Evolutionary conservation across 53 echinoderm and acorn worm genomes (phyloP).

Genomic region (Mesocentrotus franciscanus): DNA sequence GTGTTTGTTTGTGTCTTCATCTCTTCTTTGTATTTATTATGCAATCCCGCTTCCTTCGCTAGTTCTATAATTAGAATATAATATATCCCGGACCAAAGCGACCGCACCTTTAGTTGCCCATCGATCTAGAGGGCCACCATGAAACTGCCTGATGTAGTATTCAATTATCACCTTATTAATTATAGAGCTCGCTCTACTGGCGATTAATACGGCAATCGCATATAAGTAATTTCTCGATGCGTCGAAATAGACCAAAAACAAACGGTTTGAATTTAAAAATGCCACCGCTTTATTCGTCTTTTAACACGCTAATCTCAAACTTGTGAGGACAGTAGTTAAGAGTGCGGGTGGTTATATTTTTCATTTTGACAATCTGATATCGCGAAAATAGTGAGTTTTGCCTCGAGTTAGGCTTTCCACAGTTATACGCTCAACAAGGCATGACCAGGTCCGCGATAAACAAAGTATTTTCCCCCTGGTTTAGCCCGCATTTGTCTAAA

Average conservation of each 20-base stretch:
- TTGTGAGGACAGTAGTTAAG: not conserved
- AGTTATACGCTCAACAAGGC: not conserved
- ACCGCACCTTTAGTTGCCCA: not conserved
- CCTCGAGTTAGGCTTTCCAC: not conserved
- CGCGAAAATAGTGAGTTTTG: not conserved
- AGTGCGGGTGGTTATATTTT: not conserved
- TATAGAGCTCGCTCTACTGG: not conserved
- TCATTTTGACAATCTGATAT: not conserved
- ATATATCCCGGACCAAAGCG: not conserved
- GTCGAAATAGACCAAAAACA: not conserved
- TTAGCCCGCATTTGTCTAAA: not conserved
- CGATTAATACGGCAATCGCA: constrained; percentile 8
- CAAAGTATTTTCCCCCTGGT: not conserved
- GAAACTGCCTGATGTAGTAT: not conserved
- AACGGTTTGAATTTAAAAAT: not conserved
- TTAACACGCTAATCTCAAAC: constrained; percentile 12
- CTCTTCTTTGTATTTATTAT: not conserved
- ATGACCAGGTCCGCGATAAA: not conserved
- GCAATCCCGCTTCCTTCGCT: not conserved
- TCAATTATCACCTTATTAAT: constrained; percentile 22
- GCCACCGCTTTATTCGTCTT: not conserved
- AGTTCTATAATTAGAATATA: not conserved
- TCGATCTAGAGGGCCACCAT: not conserved
- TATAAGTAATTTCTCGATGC: not conserved
- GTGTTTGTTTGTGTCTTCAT: not conserved